These are phyloP conservation scores for Sicus ferrugineus DNA, from an alignment of 2,888 invertebrate species.

Conservation along the genomic window DNA sequence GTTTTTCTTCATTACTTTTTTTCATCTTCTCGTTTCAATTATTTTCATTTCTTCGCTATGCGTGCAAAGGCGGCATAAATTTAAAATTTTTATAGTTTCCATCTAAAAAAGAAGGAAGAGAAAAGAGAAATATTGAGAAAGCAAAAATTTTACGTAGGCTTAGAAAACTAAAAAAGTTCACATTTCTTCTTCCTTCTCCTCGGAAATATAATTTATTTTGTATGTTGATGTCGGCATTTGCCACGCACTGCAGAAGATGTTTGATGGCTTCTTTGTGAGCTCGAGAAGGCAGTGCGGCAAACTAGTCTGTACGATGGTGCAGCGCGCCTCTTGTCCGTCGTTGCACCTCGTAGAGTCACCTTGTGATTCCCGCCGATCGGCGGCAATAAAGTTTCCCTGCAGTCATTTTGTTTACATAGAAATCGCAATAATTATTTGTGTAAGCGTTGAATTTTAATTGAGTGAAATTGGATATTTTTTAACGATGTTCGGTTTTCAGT, in stretches of 20 bases:
- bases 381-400: no score
- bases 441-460: slow-evolving; percentile 31
- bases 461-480: slow-evolving; percentile 23
- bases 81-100: slow-evolving; percentile 2
- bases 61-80: slow-evolving; percentile 26
- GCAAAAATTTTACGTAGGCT: slow-evolving; percentile 16
- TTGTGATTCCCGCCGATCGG: no score
- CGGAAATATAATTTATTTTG: slow-evolving; percentile 11
- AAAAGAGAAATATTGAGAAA: not conserved
- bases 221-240: slow-evolving; percentile 5
- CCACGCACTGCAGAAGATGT: slow-evolving; percentile 27
- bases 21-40: not conserved
- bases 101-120: not conserved
- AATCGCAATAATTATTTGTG: slow-evolving; percentile 32
- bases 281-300: no score
- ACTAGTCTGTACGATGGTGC: no score
- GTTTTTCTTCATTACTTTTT: not conserved
- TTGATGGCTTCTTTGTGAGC: slow-evolving; percentile 26
- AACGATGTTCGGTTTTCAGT: not conserved
- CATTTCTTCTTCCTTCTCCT: slow-evolving; percentile 16
- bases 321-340: no score
- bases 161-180: not conserved
- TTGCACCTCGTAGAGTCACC: no score
- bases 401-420: slow-evolving; percentile 31
- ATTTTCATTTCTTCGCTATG: slow-evolving; percentile 1